A percentile compares a stretch with the other conserved stretches of the same genome.
Conservation (phyloP, 1,140 invertebrate genomes). For the Chironomus tepperi region DNA sequence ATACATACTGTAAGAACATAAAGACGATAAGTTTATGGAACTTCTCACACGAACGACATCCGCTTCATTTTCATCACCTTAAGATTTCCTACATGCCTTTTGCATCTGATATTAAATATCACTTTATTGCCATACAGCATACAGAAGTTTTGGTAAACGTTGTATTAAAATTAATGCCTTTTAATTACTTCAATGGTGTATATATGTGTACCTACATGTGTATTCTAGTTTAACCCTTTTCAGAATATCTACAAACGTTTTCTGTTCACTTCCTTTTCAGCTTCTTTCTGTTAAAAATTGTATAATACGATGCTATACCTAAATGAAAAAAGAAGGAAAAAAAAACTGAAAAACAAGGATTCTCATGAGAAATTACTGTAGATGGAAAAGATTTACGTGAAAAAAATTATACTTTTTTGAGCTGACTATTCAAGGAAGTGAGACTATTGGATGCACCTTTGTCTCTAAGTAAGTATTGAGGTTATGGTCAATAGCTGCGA, state of each 20-base stretch:
- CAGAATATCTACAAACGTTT: not conserved
- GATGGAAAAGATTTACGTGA: not conserved
- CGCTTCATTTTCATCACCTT: not conserved
- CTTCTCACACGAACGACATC: not conserved
- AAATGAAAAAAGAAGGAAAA: not conserved
- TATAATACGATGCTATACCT: not conserved
- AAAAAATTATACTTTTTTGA: not conserved
- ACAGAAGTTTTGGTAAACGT: not conserved
- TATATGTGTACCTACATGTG: not conserved
- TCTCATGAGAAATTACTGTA: conserved; percentile 1
- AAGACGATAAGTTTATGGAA: not conserved
- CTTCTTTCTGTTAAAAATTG: not conserved
- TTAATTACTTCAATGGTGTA: not conserved
- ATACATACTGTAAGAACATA: not conserved
- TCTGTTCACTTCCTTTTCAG: not conserved
- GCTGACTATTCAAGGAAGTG: too few species aligned
- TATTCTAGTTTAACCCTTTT: not conserved
- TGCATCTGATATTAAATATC: not conserved
- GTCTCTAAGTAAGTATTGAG: too few species aligned
- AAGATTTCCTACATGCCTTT: not conserved
- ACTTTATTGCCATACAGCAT: not conserved
- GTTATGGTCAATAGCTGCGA: too few species aligned
- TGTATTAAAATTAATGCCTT: not conserved
- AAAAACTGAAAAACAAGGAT: not conserved
- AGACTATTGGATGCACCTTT: too few species aligned